Evolutionary conservation across 2,797 vertebrate genomes (phyloP).

Genomic region (Distichodus sexfasciatus): DNA sequence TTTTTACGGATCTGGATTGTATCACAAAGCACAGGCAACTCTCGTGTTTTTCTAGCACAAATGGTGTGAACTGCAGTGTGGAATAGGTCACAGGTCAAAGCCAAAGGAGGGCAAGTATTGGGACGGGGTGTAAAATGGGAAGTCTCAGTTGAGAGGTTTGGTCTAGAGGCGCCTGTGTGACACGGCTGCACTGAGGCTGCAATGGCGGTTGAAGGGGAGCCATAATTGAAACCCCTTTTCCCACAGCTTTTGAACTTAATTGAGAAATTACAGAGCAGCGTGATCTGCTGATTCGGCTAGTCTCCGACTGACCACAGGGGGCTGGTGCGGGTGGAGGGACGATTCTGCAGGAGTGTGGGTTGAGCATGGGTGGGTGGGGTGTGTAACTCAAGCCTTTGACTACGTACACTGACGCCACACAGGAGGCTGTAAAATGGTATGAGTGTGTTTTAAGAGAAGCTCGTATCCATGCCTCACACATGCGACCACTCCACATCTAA

Average conservation of each 20-base stretch:
- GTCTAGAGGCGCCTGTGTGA: background rate
- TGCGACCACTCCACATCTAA: conserved; percentile 74
- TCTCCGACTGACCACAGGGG: conserved; percentile 65
- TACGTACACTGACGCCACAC: conserved; percentile 63
- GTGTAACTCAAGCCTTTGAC: conserved; percentile 60
- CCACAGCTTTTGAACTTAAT: conserved; percentile 72
- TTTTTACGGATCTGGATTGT: conserved; percentile 66
- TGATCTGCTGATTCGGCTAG: conserved; percentile 63
- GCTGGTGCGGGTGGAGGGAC: conserved; percentile 60
- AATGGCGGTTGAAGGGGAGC: conserved; percentile 60
- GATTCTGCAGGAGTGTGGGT: conserved; percentile 30
- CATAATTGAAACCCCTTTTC: conserved; percentile 62
- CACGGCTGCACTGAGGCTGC: conserved; percentile 48
- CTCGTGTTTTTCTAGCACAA: conserved; percentile 57
- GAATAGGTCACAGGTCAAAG: conserved; percentile 11
- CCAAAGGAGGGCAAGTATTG: too few species aligned
- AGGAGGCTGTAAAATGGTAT: conserved; percentile 69
- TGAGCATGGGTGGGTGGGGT: conserved; percentile 26
- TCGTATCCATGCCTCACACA: conserved; percentile 65
- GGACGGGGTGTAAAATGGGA: conserved; percentile 12
- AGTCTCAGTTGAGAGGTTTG: conserved; percentile 4
- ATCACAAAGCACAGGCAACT: conserved; percentile 69
- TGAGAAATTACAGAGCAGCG: conserved; percentile 71
- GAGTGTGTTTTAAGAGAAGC: conserved; percentile 65
- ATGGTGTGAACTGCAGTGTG: conserved; percentile 64